phyloP scores from a whole-genome alignment of 2,888 invertebrate genomes.

The Phortica okadai region DNA sequence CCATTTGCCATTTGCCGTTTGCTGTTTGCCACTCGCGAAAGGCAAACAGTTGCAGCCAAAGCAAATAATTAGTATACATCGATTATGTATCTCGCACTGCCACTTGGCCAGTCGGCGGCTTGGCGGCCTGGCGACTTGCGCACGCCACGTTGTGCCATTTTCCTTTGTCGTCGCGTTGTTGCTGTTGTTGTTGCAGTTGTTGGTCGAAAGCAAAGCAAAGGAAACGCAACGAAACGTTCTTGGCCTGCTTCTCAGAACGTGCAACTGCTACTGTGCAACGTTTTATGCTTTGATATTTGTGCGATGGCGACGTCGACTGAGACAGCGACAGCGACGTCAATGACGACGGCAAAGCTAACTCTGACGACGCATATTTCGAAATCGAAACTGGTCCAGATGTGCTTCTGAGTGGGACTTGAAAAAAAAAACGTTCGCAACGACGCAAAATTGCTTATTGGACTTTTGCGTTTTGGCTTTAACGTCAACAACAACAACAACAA shows the following conservation, averaged over 20 bases:
- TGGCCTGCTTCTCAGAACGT: slow-evolving; percentile 19
- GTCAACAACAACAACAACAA: slow-evolving; percentile 32
- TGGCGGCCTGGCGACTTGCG: neutral
- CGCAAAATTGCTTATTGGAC: slow-evolving; percentile 27
- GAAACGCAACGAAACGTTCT: slow-evolving; percentile 3
- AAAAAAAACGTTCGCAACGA: slow-evolving; percentile 6
- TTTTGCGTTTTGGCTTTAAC: slow-evolving; percentile 2
- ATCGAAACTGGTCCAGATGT: slow-evolving; percentile 30
- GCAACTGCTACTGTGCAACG: slow-evolving; percentile 26
- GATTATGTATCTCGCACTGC: slow-evolving; percentile 57
- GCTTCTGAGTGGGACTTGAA: slow-evolving; percentile 18
- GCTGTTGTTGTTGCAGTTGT: neutral
- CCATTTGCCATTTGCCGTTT: too few species aligned
- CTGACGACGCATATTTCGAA: neutral
- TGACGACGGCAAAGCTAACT: too few species aligned
- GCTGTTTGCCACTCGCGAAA: too few species aligned
- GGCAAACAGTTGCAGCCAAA: slow-evolving; percentile 52
- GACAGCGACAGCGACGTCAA: too few species aligned
- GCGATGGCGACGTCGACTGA: too few species aligned
- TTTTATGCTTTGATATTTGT: slow-evolving; percentile 12
- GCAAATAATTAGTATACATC: slow-evolving; percentile 70
- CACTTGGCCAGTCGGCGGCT: slow-evolving; percentile 11
- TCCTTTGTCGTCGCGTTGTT: neutral
- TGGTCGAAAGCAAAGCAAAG: slow-evolving; percentile 9
- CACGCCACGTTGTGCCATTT: neutral